These are phyloP conservation scores for Pseudomyrmex cubaensis DNA, from an alignment of 1,140 invertebrate species.

Conservation along the genomic window DNA sequence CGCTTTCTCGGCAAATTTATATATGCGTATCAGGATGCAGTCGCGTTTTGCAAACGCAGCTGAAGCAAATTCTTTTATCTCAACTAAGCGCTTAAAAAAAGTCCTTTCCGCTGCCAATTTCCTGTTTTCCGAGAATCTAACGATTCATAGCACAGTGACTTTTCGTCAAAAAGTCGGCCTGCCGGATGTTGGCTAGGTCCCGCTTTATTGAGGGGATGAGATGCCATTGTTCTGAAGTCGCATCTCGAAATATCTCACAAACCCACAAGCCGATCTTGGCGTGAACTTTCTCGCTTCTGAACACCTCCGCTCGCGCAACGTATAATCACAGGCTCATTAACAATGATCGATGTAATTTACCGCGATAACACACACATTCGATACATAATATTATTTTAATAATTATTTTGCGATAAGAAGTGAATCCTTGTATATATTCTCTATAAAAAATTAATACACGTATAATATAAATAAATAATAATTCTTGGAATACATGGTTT, in stretches of 20 bases:
- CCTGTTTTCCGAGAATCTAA: conserved; percentile 11
- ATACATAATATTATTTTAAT: not conserved
- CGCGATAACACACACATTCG: not conserved
- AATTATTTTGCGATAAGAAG: no score
- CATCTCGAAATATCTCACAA: conserved; percentile 77
- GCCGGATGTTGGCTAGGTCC: conserved; percentile 38
- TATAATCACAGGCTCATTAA: conserved; percentile 45
- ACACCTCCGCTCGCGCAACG: not conserved
- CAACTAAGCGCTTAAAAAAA: conserved; percentile 13
- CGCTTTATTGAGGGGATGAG: conserved; percentile 52
- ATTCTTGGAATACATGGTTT: not conserved
- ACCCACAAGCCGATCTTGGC: conserved; percentile 54
- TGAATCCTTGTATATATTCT: no score
- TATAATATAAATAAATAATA: not conserved
- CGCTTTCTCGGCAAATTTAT: conserved; percentile 2
- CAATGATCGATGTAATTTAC: not conserved
- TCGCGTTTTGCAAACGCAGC: not conserved
- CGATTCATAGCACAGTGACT: conserved; percentile 16
- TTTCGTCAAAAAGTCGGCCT: not conserved
- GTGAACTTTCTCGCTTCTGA: conserved; percentile 70
- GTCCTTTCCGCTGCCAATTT: conserved; percentile 9
- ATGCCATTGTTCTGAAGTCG: conserved; percentile 78
- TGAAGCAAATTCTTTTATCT: conserved; percentile 8
- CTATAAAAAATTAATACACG: not conserved
- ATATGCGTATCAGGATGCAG: conserved; percentile 10